Conservation (phyloP, 2,888 invertebrate genomes). For the Venusia cambrica region DNA sequence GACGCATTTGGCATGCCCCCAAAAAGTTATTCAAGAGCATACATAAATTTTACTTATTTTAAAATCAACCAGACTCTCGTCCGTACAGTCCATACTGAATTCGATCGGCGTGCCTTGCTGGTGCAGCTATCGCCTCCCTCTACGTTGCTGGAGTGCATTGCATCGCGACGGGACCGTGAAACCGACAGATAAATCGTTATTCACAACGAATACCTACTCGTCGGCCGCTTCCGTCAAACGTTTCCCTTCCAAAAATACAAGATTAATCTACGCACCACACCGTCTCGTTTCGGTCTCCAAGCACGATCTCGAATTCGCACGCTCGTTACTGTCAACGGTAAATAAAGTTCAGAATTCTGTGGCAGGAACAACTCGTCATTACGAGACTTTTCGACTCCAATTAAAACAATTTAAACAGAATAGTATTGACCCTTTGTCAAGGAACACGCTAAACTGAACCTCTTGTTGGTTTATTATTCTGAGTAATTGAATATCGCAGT, state of each 20-base stretch:
- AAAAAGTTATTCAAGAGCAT: slow-evolving; percentile 22
- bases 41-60: too few relatives aligned
- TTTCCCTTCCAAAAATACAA: slow-evolving; percentile 66
- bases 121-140: slow-evolving; percentile 11
- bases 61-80: too few relatives aligned
- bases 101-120: too few relatives aligned
- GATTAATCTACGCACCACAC: slow-evolving; percentile 56
- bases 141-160: slow-evolving; percentile 5
- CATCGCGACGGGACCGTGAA: slow-evolving; percentile 51
- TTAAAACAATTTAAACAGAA: slow-evolving; percentile 16
- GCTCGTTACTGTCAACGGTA: slow-evolving; percentile 35
- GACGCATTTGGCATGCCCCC: slow-evolving; percentile 17
- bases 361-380: slow-evolving; percentile 19
- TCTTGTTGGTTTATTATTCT: slow-evolving; percentile 1
- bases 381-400: slow-evolving; percentile 26
- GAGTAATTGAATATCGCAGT: too few relatives aligned
- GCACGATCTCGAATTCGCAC: slow-evolving; percentile 44
- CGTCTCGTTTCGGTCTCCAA: slow-evolving; percentile 37
- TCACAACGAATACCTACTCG: slow-evolving; percentile 64
- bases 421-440: slow-evolving; percentile 8
- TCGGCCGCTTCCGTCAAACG: slow-evolving; percentile 58
- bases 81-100: too few relatives aligned
- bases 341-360: slow-evolving; percentile 8
- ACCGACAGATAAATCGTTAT: slow-evolving; percentile 57
- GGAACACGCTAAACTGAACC: slow-evolving; percentile 1